A percentile compares a stretch with the other conserved stretches of the same genome.
These are phyloP conservation scores for Epizoanthus ramosus DNA, from an alignment of 92 coral and sea anemone species.

Conservation along the genomic window DNA sequence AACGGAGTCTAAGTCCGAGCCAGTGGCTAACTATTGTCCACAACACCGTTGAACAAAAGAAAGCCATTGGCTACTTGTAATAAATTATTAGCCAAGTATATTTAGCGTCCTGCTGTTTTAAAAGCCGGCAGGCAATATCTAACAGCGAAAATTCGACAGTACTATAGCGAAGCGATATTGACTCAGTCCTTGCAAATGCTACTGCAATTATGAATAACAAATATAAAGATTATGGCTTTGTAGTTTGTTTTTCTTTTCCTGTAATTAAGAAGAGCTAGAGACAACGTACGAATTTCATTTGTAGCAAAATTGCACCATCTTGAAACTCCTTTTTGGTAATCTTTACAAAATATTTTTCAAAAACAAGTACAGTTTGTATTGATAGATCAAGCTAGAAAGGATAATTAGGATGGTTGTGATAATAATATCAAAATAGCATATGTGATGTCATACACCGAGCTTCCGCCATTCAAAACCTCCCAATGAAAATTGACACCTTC, in stretches of 20 bases:
- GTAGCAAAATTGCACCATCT: not conserved
- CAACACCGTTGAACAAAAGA: not conserved
- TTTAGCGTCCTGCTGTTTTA: slow-evolving; percentile 3
- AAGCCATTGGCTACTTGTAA: no score
- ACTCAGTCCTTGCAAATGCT: not conserved
- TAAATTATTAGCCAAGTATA: not conserved
- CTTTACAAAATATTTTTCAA: no score
- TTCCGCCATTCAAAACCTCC: slow-evolving; percentile 9
- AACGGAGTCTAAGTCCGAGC: no score
- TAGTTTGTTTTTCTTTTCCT: no score
- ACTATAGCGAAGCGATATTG: not conserved
- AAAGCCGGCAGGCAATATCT: no score
- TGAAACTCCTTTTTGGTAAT: no score
- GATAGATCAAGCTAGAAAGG: no score
- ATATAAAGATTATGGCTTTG: no score
- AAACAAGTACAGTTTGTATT: no score
- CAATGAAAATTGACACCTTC: slow-evolving; percentile 9
- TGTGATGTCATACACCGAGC: not conserved
- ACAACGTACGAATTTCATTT: not conserved
- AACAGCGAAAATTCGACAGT: no score
- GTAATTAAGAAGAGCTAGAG: not conserved
- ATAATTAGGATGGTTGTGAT: not conserved
- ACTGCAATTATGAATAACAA: not conserved
- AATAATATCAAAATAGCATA: not conserved
- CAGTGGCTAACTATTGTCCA: not conserved